These are phyloP conservation scores for Phaedon cochleariae DNA, from an alignment of 2,888 invertebrate genomes.

Conservation along the genomic window DNA sequence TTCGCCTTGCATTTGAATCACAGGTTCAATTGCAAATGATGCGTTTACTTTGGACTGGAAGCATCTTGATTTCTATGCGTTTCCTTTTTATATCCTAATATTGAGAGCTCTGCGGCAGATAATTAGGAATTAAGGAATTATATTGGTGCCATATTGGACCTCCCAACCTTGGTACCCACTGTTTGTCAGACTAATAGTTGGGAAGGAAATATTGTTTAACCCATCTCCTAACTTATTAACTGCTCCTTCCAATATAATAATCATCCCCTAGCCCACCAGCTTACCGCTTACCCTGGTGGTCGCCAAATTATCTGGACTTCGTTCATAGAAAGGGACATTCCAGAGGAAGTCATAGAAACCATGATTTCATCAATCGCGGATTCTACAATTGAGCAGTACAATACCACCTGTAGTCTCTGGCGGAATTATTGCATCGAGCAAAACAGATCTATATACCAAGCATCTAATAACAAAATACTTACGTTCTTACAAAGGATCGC, in stretches of 20 bases:
- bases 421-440: too few species aligned
- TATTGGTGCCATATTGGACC: conserved; percentile 13
- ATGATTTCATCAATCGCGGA: too few species aligned
- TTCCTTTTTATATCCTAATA: conserved; percentile 33
- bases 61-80: conserved; percentile 34
- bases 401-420: too few species aligned
- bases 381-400: not conserved
- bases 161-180: conserved; percentile 16
- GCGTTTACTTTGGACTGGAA: conserved; percentile 35
- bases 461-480: too few species aligned
- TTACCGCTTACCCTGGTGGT: conserved; percentile 11
- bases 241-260: conserved; percentile 24
- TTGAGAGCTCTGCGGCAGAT: conserved; percentile 14
- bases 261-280: not conserved
- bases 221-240: conserved; percentile 25
- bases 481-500: too few species aligned
- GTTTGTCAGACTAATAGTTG: not conserved
- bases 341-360: too few species aligned
- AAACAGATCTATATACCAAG: too few species aligned
- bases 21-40: conserved; percentile 28
- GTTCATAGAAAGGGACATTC: conserved; percentile 13
- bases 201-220: conserved; percentile 21
- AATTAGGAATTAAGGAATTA: conserved; percentile 17
- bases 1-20: conserved; percentile 32
- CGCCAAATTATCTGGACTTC: too few species aligned